A percentile compares a stretch with the other conserved stretches of the same genome.
phyloP scores from a whole-genome alignment of 2,888 invertebrate genomes.

The Belgica antarctica region DNA sequence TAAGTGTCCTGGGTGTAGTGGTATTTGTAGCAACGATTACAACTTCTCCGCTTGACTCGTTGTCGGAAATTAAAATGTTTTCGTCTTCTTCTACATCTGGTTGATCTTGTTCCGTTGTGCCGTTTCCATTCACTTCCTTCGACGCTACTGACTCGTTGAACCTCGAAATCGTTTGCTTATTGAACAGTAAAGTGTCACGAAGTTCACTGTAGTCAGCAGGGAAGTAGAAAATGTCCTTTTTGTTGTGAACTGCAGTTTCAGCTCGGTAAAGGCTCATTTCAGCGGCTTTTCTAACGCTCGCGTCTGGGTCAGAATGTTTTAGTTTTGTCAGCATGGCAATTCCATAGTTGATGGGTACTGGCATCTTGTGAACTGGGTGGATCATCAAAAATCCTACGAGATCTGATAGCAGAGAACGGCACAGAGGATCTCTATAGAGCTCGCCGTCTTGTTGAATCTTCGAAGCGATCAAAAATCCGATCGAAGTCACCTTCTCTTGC shows the following conservation, averaged over 20 bases:
- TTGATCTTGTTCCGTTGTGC: background rate
- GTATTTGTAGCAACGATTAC: background rate
- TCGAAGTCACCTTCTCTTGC: constrained; percentile 47
- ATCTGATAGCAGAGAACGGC: constrained; percentile 48
- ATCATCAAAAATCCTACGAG: constrained; percentile 46
- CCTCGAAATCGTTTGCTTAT: constrained; percentile 16
- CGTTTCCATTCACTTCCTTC: background rate
- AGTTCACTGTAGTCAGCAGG: constrained; percentile 48
- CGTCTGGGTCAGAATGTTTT: constrained; percentile 47
- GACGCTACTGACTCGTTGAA: background rate
- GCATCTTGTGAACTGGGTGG: constrained; percentile 48
- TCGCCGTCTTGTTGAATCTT: constrained; percentile 37
- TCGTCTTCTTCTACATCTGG: background rate
- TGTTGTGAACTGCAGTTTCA: constrained; percentile 50
- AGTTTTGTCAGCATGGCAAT: constrained; percentile 47
- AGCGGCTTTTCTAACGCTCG: constrained; percentile 47
- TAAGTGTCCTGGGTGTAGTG: background rate
- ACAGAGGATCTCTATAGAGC: constrained; percentile 45
- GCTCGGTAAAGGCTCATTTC: constrained; percentile 46
- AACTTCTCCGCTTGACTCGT: background rate
- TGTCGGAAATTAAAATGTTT: background rate
- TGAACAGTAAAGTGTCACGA: constrained; percentile 46
- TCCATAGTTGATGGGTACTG: constrained; percentile 49
- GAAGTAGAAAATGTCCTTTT: constrained; percentile 49
- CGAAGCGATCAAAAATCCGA: constrained; percentile 43